phyloP scores from a whole-genome alignment of 1,140 invertebrate species.

The Drosophila chauvacae region DNA sequence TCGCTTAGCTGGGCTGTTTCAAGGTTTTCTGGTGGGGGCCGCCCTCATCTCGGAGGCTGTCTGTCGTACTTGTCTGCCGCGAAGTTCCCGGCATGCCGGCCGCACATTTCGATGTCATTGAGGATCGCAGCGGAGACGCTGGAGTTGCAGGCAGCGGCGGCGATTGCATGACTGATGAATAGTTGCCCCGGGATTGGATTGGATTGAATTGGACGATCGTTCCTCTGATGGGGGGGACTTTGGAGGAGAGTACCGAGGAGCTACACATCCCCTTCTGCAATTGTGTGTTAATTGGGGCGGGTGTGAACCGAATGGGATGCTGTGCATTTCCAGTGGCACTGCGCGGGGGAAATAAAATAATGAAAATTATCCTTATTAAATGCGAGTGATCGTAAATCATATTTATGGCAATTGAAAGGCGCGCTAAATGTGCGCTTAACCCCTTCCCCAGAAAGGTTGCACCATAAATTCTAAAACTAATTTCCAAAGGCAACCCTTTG shows the following conservation, averaged over 20 bases:
- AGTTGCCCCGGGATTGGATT: constrained; percentile 33
- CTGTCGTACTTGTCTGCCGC: constrained; percentile 18
- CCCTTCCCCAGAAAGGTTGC: not conserved
- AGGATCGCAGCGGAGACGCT: constrained; percentile 58
- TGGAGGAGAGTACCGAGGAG: not conserved
- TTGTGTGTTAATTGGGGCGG: constrained; percentile 58
- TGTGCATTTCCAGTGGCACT: constrained; percentile 23
- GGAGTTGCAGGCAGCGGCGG: constrained; percentile 11
- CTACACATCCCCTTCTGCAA: constrained; percentile 30
- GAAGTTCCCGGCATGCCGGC: constrained; percentile 69
- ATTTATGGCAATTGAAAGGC: constrained; percentile 81
- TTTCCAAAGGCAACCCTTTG: constrained; percentile 75
- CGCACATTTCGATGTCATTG: constrained; percentile 80
- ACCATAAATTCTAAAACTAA: constrained; percentile 77
- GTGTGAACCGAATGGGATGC: constrained; percentile 42
- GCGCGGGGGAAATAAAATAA: constrained; percentile 22
- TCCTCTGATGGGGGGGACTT: not conserved
- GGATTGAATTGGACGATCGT: not conserved
- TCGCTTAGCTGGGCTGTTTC: constrained; percentile 30
- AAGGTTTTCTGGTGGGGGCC: constrained; percentile 59
- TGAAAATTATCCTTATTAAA: constrained; percentile 79
- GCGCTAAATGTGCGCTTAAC: constrained; percentile 35
- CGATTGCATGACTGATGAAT: constrained; percentile 66
- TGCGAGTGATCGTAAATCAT: constrained; percentile 75
- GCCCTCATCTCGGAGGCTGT: constrained; percentile 26